Conservation (phyloP, 2,888 invertebrate species). For the Myopa testacea region DNA sequence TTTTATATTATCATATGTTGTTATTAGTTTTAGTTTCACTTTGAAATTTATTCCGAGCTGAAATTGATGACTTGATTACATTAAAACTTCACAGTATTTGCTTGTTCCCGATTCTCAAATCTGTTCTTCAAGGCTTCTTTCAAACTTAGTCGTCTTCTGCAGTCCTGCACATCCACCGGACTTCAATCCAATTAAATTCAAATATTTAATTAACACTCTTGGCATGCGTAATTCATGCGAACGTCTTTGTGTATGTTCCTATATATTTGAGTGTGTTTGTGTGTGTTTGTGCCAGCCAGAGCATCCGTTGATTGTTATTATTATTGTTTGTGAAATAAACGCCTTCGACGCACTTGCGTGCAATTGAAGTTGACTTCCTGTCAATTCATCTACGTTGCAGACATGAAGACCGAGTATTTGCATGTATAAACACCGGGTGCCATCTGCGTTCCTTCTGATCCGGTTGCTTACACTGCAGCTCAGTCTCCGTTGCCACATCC, state of each 20-base stretch:
- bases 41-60: no score
- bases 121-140: no score
- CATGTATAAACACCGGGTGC: no score
- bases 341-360: not conserved
- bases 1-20: no score
- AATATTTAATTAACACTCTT: constrained; percentile 16
- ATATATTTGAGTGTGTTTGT: not conserved
- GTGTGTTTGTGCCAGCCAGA: not conserved
- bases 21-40: no score
- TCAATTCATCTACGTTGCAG: not conserved
- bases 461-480: not conserved
- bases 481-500: not conserved
- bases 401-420: not conserved
- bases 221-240: constrained; percentile 11
- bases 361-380: not conserved
- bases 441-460: no score
- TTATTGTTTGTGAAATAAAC: constrained; percentile 16
- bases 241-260: not conserved
- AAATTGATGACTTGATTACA: no score
- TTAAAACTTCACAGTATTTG: no score
- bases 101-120: not conserved
- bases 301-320: not conserved
- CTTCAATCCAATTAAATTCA: constrained; percentile 12
- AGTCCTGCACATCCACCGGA: not conserved
- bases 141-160: no score